A percentile compares a stretch with the other conserved stretches of the same genome.
Conservation (phyloP, 2,888 invertebrate genomes). For the Noctua janthe region DNA sequence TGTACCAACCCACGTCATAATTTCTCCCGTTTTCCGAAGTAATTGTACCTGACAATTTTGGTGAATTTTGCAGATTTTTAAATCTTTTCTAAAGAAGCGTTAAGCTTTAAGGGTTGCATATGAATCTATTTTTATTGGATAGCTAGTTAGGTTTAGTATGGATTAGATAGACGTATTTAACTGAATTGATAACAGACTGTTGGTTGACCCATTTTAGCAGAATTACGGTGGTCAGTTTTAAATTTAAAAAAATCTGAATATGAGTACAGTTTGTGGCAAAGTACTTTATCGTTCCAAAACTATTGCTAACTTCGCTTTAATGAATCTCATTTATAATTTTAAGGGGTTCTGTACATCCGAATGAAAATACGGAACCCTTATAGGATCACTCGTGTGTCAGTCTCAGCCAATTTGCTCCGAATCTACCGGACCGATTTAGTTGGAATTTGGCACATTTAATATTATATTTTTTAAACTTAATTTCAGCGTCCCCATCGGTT, state of each 20-base stretch:
- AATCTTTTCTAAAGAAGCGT: no score
- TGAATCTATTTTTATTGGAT: no score
- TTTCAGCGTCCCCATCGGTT: conserved; percentile 86
- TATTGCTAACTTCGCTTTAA: neutral
- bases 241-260: neutral
- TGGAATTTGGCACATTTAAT: neutral
- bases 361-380: neutral
- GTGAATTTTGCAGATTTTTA: no score
- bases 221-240: neutral
- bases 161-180: neutral
- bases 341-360: neutral
- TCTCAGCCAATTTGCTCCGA: no score
- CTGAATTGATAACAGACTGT: neutral
- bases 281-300: neutral
- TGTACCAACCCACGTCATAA: no score
- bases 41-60: no score
- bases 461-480: conserved; percentile 35
- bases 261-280: neutral
- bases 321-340: neutral
- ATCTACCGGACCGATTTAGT: neutral
- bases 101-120: no score
- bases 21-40: no score
- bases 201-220: neutral
- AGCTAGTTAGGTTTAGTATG: neutral
- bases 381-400: neutral